Evolutionary conservation across 2,797 vertebrate genomes (phyloP).

Genomic region (Kryptopterus vitreolus): DNA sequence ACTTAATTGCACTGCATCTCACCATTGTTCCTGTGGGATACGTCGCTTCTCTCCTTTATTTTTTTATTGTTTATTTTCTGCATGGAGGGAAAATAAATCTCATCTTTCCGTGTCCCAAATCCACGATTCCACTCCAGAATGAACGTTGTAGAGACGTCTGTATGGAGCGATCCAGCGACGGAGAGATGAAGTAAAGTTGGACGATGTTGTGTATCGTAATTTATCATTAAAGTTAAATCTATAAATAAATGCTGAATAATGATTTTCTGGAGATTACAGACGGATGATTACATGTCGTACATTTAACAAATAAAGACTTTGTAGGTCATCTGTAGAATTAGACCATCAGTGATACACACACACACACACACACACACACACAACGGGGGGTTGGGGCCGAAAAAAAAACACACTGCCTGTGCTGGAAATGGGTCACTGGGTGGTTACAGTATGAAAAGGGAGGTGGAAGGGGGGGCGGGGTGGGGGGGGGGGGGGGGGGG

Average conservation of each 20-base stretch:
- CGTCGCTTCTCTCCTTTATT: background rate
- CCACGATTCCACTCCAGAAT: slow-evolving; percentile 2
- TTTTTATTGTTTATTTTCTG: slow-evolving; percentile 24
- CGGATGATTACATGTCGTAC: no score
- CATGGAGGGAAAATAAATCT: background rate
- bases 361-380: no score
- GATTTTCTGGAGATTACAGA: no score
- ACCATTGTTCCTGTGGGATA: background rate
- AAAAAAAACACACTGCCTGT: no score
- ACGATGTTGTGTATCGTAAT: no score
- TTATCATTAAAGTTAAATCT: no score
- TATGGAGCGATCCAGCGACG: background rate
- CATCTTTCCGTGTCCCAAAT: slow-evolving; percentile 11
- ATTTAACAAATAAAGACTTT: no score
- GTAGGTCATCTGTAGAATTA: no score
- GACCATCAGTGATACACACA: no score
- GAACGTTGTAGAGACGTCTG: background rate
- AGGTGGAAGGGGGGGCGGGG: background rate
- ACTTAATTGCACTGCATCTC: slow-evolving; percentile 27
- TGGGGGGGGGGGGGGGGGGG: background rate
- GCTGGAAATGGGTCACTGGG: background rate
- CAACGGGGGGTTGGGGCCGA: no score
- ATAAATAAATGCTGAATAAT: no score
- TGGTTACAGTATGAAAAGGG: background rate
- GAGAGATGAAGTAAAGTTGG: slow-evolving; percentile 11